phyloP scores from a whole-genome alignment of 2,113 vertebrate species.

The Dendropsophus ebraccatus region DNA sequence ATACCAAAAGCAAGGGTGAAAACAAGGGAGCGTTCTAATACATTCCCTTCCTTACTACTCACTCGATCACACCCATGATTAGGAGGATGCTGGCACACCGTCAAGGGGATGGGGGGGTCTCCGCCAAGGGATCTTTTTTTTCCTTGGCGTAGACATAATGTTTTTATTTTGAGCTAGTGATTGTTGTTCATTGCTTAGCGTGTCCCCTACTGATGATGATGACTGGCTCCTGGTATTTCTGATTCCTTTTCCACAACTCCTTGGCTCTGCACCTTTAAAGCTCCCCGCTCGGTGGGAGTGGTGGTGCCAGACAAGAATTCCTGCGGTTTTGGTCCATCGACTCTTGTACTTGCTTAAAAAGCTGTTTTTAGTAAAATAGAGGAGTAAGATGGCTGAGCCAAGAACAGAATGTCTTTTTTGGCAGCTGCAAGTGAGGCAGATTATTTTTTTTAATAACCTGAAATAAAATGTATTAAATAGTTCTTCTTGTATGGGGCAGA shows the following conservation, averaged over 20 bases:
- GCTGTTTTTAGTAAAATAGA: conserved; percentile 79
- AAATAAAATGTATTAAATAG: conserved; percentile 56
- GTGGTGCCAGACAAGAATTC: conserved; percentile 87
- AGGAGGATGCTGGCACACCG: background rate
- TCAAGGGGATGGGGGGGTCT: background rate
- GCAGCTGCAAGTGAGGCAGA: conserved; percentile 67
- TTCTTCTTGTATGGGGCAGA: conserved; percentile 51
- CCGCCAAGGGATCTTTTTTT: background rate
- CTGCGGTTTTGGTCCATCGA: conserved; percentile 86
- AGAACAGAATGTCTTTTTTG: conserved; percentile 89
- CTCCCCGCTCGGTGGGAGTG: conserved; percentile 74
- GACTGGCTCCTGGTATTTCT: background rate
- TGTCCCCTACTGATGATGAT: background rate
- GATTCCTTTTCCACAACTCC: background rate
- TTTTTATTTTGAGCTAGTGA: background rate
- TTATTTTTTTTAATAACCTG: conserved; percentile 67
- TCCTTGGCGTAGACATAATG: background rate
- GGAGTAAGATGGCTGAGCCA: conserved; percentile 74
- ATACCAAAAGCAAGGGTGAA: background rate
- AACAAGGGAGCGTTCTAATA: background rate
- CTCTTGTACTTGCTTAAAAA: conserved; percentile 89
- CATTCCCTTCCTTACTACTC: background rate
- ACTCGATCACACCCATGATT: background rate
- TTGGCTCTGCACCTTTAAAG: conserved; percentile 84
- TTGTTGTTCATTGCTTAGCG: background rate